Evolutionary conservation across 1,140 invertebrate genomes (phyloP), one percentile per base, ranked within the genome.

Genomic region (Drosophila nasuta): DNA sequence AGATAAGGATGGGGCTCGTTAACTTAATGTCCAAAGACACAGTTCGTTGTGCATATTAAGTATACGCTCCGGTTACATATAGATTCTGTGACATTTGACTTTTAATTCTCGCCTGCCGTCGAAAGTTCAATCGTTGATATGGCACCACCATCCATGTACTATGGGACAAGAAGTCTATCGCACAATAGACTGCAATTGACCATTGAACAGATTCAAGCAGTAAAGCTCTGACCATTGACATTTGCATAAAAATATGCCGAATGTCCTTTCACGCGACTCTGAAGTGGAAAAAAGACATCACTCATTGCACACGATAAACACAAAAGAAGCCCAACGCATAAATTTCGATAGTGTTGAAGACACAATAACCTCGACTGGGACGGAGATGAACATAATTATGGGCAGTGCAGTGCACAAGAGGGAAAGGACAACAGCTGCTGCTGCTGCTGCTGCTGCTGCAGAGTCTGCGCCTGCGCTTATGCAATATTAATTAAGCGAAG

Each of bases 401-500:
- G 58, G 41, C 67, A 63, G 60, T 62, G 64, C 79, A 77, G 33
- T 33, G 33, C 33, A 10, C 45, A 74, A 57, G 56, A 33, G 68
- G 51, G 43, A 60, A 52, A 62, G 62, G 69, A 72, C 69, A 72
- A 72, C 69, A 72, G 60, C 28, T 48, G 33, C 25, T 15, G 57
- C 17, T 20, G 17, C 57, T 20, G 17, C 57, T 17, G 17, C 66
- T n/a, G 25, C 33, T 35, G 52, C 8, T 56, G 15, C 33, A 7
- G 11, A 51, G 17, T 52, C 49, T 56, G 51, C 77, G 73, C 72
- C 77, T 87, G 83, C 83, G 73, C 80, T 88, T 70, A 80, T 88
- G 77, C 79, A 88, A 88, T 88, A 87, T 88, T 87, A 87, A 87
- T 87, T 88, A 87, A 87, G 83, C 80, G 70, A 70, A 68, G 65